These are phyloP conservation scores for Unio pictorum DNA, from an alignment of 2,888 invertebrate genomes.

Conservation along the genomic window DNA sequence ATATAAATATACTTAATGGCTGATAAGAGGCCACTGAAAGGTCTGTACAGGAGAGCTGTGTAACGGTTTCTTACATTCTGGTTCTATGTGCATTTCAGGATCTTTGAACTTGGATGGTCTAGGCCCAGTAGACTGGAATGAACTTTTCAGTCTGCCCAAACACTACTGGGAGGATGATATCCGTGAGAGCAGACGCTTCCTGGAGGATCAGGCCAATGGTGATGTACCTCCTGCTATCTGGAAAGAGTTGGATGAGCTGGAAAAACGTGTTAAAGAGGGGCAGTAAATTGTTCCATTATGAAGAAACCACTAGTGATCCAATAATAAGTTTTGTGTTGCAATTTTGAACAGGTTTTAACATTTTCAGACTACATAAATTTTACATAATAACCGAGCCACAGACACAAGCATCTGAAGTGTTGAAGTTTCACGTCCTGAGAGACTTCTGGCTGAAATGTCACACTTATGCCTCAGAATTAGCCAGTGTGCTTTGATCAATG, in stretches of 20 bases:
- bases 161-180: constrained; percentile 92
- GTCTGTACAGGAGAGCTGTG: not conserved
- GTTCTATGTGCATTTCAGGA: constrained; percentile 30
- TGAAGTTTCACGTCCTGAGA: no score
- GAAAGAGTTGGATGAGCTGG: constrained; percentile 79
- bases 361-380: no score
- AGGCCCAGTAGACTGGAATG: constrained; percentile 80
- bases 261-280: constrained; percentile 71
- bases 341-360: no score
- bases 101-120: constrained; percentile 83
- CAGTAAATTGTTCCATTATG: no score
- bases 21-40: not conserved
- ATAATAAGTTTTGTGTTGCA: no score
- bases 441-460: no score
- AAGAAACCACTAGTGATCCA: no score
- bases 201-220: constrained; percentile 90
- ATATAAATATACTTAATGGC: not conserved
- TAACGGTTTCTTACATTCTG: not conserved
- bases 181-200: constrained; percentile 86
- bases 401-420: no score
- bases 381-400: no score
- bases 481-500: no score
- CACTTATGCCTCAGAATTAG: no score
- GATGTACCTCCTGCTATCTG: constrained; percentile 87
- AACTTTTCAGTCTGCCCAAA: constrained; percentile 90